A percentile compares a stretch with the other conserved stretches of the same genome.
These are phyloP conservation scores for Phrynosoma blainvillii DNA, from an alignment of 2,113 vertebrate genomes.

Conservation along the genomic window DNA sequence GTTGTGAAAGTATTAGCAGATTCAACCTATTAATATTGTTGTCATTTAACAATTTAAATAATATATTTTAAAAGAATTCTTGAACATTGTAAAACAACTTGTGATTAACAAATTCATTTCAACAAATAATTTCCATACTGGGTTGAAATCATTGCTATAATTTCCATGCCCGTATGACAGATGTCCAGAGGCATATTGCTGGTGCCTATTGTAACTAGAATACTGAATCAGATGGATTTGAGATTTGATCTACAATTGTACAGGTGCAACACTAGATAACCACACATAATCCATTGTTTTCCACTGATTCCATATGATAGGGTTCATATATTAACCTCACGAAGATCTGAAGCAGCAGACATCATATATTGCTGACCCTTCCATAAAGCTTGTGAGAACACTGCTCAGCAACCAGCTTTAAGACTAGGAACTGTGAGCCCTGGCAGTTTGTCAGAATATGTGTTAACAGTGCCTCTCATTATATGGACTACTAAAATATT, in stretches of 20 bases:
- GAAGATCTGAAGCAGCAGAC: neutral
- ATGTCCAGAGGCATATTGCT: neutral
- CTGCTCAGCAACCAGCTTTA: neutral
- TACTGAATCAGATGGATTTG: neutral
- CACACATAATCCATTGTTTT: neutral
- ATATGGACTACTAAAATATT: neutral
- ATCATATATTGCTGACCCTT: neutral
- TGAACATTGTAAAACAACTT: too few relatives aligned
- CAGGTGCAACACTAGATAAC: neutral
- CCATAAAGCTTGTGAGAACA: neutral
- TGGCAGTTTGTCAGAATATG: conserved; percentile 9
- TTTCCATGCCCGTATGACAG: neutral
- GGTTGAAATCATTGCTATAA: neutral
- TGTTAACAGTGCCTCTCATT: conserved; percentile 24
- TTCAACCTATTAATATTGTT: too few relatives aligned
- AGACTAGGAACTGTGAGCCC: too few relatives aligned
- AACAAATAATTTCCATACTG: too few relatives aligned
- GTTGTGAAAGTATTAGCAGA: too few relatives aligned
- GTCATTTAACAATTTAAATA: too few relatives aligned
- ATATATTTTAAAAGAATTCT: too few relatives aligned
- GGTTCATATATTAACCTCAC: neutral
- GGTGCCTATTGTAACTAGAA: neutral
- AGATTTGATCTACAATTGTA: neutral
- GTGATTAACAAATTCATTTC: too few relatives aligned
- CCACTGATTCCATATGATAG: neutral